phyloP scores from a whole-genome alignment of 2,113 vertebrate genomes.

The Pseudorectes ferrugineus region DNA sequence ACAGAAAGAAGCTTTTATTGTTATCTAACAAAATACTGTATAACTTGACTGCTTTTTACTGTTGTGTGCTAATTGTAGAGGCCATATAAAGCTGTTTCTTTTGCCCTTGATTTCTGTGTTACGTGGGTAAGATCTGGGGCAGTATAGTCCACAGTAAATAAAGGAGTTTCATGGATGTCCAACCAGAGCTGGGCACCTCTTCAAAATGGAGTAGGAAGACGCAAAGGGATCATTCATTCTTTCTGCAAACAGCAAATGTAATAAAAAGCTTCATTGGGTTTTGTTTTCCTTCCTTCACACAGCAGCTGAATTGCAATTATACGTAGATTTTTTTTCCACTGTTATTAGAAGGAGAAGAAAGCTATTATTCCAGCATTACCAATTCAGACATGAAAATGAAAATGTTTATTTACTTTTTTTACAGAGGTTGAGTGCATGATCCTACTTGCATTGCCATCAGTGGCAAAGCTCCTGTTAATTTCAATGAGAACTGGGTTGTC shows the following conservation, averaged over 20 bases:
- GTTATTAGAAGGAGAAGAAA: neutral
- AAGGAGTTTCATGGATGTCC: neutral
- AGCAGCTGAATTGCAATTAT: conserved; percentile 28
- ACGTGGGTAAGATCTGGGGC: neutral
- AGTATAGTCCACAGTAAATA: neutral
- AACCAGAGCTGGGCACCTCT: neutral
- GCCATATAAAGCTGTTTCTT: neutral
- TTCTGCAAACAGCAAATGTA: neutral
- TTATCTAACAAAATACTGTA: neutral
- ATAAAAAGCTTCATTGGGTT: conserved; percentile 34
- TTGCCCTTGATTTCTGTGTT: neutral
- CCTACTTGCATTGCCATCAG: neutral
- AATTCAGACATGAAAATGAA: neutral
- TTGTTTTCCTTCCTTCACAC: conserved; percentile 31
- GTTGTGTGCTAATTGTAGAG: neutral
- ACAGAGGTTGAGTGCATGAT: neutral
- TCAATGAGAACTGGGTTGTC: neutral
- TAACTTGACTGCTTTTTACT: neutral
- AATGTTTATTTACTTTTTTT: conserved; percentile 13
- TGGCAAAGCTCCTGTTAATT: neutral
- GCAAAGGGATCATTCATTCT: neutral
- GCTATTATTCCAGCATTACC: neutral
- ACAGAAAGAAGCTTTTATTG: neutral
- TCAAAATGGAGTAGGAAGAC: neutral
- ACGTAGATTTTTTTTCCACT: neutral